phyloP scores from a whole-genome alignment of 2,888 invertebrate genomes.

The Melipona bicolor region DNA sequence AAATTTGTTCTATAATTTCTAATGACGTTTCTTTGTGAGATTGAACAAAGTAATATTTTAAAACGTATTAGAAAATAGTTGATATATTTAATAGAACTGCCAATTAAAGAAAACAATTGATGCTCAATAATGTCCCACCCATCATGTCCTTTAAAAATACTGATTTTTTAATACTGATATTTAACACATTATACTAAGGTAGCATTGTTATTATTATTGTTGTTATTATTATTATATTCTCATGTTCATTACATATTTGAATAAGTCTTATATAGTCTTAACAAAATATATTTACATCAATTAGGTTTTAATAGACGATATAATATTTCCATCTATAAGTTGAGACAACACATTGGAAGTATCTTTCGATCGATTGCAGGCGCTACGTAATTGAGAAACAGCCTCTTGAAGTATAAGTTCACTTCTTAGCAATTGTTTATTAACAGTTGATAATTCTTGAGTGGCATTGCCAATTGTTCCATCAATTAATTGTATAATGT shows the following conservation, averaged over 20 bases:
- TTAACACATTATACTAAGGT: conserved; percentile 55
- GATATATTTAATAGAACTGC: conserved; percentile 80
- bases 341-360: conserved; percentile 75
- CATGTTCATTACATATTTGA: conserved; percentile 48
- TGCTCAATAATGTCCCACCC: conserved; percentile 77
- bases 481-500: conserved; percentile 76
- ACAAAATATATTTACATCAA: conserved; percentile 27
- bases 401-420: conserved; percentile 82
- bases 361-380: conserved; percentile 75
- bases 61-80: conserved; percentile 73
- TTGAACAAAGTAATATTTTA: conserved; percentile 58
- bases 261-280: conserved; percentile 37
- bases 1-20: conserved; percentile 52
- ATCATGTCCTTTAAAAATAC: conserved; percentile 38
- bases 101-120: conserved; percentile 77
- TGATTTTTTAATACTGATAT: conserved; percentile 44
- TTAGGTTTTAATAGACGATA: conserved; percentile 79
- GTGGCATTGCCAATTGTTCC: conserved; percentile 75
- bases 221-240: conserved; percentile 53
- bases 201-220: conserved; percentile 55
- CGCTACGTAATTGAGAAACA: conserved; percentile 78
- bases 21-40: conserved; percentile 56
- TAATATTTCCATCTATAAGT: conserved; percentile 78
- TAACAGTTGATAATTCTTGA: conserved; percentile 78
- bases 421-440: conserved; percentile 80